Evolutionary conservation across 2,888 invertebrate genomes (phyloP).

Genomic region (Tolmerus cingulatus): DNA sequence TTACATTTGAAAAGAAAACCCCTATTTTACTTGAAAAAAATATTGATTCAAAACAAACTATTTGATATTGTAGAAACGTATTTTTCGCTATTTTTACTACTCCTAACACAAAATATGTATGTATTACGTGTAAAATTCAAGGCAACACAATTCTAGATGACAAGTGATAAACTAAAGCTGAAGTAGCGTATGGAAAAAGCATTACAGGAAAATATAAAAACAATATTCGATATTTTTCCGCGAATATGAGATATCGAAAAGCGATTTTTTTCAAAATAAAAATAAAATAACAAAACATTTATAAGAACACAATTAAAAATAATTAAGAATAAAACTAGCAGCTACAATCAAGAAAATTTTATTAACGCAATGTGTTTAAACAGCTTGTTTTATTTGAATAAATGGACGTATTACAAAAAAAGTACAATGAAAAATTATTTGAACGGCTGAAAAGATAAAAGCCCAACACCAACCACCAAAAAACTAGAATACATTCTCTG

Average conservation of each 20-base stretch:
- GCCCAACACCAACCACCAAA: conserved; percentile 26
- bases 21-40: neutral
- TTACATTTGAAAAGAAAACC: neutral
- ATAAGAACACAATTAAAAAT: neutral
- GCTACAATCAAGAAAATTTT: neutral
- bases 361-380: neutral
- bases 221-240: neutral
- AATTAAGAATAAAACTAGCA: neutral
- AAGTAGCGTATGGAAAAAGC: neutral
- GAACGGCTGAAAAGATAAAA: neutral
- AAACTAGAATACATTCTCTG: neutral
- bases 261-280: neutral
- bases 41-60: neutral
- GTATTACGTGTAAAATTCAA: neutral
- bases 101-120: neutral
- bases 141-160: neutral
- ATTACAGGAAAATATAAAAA: neutral
- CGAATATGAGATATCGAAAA: neutral
- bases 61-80: neutral
- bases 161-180: neutral
- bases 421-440: neutral
- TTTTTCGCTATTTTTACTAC: neutral
- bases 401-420: neutral
- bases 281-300: neutral
- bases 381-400: neutral